phyloP scores from a whole-genome alignment of 2,113 vertebrate genomes.

The Arvicanthis niloticus region DNA sequence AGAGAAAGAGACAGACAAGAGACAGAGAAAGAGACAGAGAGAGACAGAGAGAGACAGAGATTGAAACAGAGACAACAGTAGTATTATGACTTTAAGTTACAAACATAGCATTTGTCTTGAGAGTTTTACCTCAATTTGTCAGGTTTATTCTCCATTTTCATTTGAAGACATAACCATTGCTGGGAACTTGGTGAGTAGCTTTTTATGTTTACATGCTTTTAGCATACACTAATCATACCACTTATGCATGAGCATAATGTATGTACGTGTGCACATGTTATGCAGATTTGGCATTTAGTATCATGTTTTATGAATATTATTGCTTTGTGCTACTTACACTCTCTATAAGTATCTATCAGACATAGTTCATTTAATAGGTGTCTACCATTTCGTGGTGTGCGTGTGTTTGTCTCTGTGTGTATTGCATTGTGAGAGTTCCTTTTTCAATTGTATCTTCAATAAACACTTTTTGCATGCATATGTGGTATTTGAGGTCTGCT shows the following conservation, averaged over 20 bases:
- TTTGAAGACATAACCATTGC: neutral
- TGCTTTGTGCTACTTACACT: neutral
- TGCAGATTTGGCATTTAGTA: neutral
- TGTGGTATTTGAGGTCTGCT: neutral
- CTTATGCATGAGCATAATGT: neutral
- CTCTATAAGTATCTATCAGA: neutral
- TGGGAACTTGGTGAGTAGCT: neutral
- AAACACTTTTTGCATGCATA: neutral
- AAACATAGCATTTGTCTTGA: neutral
- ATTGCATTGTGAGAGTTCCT: neutral
- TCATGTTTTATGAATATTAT: constrained; percentile 8
- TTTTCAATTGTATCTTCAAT: neutral
- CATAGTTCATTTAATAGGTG: neutral
- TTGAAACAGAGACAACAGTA: neutral
- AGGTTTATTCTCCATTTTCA: neutral
- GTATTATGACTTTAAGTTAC: neutral
- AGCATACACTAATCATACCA: neutral
- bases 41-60: no score
- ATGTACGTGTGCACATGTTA: neutral
- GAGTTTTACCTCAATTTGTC: neutral
- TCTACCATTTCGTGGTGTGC: neutral
- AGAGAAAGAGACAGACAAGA: neutral
- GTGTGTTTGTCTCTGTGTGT: neutral
- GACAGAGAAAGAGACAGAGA: neutral
- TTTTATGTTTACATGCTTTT: neutral